Evolutionary conservation across 1,140 invertebrate genomes (phyloP).

Genomic region (Lepidotrigona ventralis): DNA sequence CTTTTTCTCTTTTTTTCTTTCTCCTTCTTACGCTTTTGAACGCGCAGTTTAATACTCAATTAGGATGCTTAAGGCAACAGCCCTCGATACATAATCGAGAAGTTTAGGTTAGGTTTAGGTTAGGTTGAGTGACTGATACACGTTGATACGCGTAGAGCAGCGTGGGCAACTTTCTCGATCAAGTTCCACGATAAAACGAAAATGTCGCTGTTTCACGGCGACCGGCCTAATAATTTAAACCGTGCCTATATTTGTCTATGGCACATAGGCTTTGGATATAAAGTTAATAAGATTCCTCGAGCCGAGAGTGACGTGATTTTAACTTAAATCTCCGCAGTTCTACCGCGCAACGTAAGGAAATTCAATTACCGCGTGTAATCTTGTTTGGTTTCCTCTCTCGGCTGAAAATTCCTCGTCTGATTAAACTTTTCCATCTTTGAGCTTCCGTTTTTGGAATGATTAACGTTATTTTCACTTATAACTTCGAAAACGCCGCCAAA

Average conservation of each 20-base stretch:
- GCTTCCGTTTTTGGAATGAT: no score
- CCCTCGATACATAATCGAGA: conserved; percentile 14
- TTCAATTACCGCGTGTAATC: not conserved
- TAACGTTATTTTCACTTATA: no score
- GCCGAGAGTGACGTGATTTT: not conserved
- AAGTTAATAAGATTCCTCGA: not conserved
- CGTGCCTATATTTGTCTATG: not conserved
- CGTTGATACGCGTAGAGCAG: no score
- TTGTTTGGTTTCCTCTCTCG: not conserved
- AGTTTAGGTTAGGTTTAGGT: no score
- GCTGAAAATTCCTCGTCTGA: not conserved
- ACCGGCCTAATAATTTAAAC: not conserved
- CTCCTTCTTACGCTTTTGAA: not conserved
- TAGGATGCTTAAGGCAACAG: conserved; percentile 32
- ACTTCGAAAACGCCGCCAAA: no score
- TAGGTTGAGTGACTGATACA: no score
- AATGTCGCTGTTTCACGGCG: not conserved
- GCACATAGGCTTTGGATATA: not conserved
- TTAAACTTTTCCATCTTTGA: not conserved
- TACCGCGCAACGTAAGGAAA: not conserved
- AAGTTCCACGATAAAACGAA: not conserved
- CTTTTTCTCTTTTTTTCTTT: no score
- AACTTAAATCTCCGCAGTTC: not conserved
- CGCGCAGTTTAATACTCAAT: conserved; percentile 29
- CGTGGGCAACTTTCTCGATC: not conserved